These are phyloP conservation scores for Potorous gilbertii DNA, from an alignment of 2,797 vertebrate genomes.

Conservation along the genomic window DNA sequence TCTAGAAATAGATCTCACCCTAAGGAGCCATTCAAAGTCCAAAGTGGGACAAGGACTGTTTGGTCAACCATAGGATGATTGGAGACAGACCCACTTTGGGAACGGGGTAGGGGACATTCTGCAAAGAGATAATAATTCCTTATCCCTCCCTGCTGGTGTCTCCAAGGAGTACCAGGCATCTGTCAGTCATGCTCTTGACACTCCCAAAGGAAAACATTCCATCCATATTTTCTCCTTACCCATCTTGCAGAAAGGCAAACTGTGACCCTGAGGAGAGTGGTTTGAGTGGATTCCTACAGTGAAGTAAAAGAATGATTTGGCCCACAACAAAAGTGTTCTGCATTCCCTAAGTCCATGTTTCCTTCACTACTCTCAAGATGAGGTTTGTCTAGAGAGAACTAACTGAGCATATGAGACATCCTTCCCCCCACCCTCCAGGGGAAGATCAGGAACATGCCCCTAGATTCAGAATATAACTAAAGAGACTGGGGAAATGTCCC, in stretches of 20 bases:
- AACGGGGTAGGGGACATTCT: background rate
- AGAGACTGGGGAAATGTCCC: background rate
- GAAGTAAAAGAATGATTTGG: background rate
- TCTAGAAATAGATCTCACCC: background rate
- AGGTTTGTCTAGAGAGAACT: background rate
- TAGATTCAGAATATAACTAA: background rate
- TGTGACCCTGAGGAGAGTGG: background rate
- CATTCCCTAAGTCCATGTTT: background rate
- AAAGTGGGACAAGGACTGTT: background rate
- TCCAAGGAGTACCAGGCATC: background rate
- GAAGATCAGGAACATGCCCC: background rate
- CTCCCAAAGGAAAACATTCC: background rate
- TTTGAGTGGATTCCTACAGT: background rate
- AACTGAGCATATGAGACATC: background rate
- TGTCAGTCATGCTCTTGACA: background rate
- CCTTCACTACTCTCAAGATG: background rate
- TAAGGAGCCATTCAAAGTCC: background rate
- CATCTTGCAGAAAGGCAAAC: background rate
- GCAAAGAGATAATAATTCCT: background rate
- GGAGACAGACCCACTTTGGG: background rate
- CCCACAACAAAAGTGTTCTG: background rate
- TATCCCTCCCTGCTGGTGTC: background rate
- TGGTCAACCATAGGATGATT: background rate
- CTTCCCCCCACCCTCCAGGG: background rate
- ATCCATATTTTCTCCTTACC: background rate